These are phyloP conservation scores for Eulimnadia texana DNA, from an alignment of 1,140 invertebrate species.

Conservation along the genomic window DNA sequence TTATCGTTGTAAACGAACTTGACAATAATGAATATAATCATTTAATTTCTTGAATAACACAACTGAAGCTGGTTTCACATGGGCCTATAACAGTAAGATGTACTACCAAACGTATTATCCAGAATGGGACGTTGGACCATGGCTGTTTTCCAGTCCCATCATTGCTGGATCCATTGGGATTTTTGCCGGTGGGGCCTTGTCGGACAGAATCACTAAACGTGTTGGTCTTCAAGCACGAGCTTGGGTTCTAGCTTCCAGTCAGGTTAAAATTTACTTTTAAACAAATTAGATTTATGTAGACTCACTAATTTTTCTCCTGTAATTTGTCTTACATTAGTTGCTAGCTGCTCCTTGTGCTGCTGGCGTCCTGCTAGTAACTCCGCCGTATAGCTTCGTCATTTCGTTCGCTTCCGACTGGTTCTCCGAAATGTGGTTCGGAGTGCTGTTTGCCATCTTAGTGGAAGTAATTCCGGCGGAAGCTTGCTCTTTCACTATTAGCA, in stretches of 20 bases:
- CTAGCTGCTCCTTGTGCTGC: conserved; percentile 76
- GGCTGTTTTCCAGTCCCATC: conserved; percentile 72
- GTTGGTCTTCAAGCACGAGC: conserved; percentile 73
- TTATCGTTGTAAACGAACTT: too few species aligned
- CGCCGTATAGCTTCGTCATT: conserved; percentile 69
- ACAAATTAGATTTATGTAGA: too few species aligned
- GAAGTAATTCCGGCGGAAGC: conserved; percentile 68
- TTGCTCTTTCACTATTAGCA: conserved; percentile 63
- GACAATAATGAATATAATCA: too few species aligned
- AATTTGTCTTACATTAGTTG: conserved; percentile 50
- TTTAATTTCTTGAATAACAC: too few species aligned
- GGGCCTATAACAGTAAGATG: conserved; percentile 76
- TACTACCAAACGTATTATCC: conserved; percentile 77
- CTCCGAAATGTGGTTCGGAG: conserved; percentile 86
- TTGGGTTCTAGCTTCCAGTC: conserved; percentile 61
- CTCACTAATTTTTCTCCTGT: conserved; percentile 14
- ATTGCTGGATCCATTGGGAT: conserved; percentile 75
- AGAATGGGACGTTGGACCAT: conserved; percentile 70
- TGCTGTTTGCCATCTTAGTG: conserved; percentile 72
- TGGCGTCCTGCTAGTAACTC: conserved; percentile 68
- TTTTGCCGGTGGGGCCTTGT: conserved; percentile 69
- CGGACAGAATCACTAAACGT: conserved; percentile 74
- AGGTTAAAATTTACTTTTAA: too few species aligned
- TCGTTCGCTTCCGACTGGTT: conserved; percentile 71
- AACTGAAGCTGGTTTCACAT: conserved; percentile 76